Base-by-base conservation (phyloP, 2,888 invertebrate genomes). In the Eristalinus aeneus region DNA sequence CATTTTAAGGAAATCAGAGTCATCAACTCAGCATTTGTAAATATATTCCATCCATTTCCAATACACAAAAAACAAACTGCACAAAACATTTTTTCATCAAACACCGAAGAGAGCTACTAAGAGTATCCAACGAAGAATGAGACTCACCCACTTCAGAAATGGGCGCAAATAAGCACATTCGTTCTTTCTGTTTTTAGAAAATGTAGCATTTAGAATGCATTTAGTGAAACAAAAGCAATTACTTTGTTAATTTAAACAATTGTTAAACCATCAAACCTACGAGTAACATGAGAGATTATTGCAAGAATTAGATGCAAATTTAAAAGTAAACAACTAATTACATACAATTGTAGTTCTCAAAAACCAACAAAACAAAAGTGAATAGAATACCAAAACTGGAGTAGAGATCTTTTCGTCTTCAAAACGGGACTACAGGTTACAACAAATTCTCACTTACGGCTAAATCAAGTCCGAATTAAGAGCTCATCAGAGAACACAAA, bases 181-280 rank as follows among this genome's bases (percentile, higher is more conserved):
- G 12, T 71, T 63, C 27, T 53, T 67, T 64, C 64, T 69, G n/a
- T 60, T 63, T 53, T 67, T 73, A 39, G 23, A 63, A n/a, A 69
- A 63, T 16, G 65, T 39, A 82, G 74, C 74, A 86, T 86, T 82
- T 82, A 78, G 86, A 86, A 67, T 65, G 81, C 81, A 86, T 86
- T 77, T 77, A 81, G 74, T 65, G 12, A 74, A 82, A 74, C 60
- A 36, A 71, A 86, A 77, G 74, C 74, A 86, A 82, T 65, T 74
- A 63, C 77, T 60, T 77, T 82, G 75, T 84, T 78, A 78, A 56
- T 82, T 77, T 76, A 23, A 56, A 53, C 22, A 60, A 68, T 22
- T 73, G 65, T 77, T 80, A 72, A 80, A 64, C 11, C 63, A 65
- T 69, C 34, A 71, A 56, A 27, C 58, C 56, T 31, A 53, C 53